Evolutionary conservation across 2,113 vertebrate genomes (phyloP).

Genomic region (Ammodytes marinus): DNA sequence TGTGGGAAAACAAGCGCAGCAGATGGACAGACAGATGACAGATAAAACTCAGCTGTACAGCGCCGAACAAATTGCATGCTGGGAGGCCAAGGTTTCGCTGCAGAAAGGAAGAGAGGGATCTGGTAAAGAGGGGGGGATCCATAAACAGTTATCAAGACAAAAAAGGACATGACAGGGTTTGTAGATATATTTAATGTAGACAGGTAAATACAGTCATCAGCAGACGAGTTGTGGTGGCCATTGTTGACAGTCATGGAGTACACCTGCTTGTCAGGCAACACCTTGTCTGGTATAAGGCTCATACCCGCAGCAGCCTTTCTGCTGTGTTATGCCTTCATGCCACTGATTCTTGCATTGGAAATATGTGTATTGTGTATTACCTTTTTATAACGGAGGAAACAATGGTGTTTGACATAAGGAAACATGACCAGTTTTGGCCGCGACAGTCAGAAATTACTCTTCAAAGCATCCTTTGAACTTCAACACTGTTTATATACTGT

Average conservation of each 20-base stretch:
- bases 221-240: slow-evolving; percentile 18
- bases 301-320: slow-evolving; percentile 5
- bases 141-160: slow-evolving; percentile 37
- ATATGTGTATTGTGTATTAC: neutral
- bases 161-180: slow-evolving; percentile 15
- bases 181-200: slow-evolving; percentile 3
- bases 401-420: slow-evolving; percentile 11
- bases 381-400: neutral
- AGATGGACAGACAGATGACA: slow-evolving; percentile 6
- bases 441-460: slow-evolving; percentile 11
- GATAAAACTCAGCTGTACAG: neutral
- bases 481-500: slow-evolving; percentile 9
- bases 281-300: slow-evolving; percentile 36
- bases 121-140: neutral
- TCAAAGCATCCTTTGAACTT: slow-evolving; percentile 39
- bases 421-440: neutral
- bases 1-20: slow-evolving; percentile 1
- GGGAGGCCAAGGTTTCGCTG: neutral
- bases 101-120: slow-evolving; percentile 1
- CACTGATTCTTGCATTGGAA: neutral
- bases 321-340: neutral
- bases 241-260: slow-evolving; percentile 46
- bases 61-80: neutral
- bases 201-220: slow-evolving; percentile 38
- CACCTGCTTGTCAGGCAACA: slow-evolving; percentile 61